Evolutionary conservation across 2,113 vertebrate species (phyloP).

Genomic region (Henicopernis longicauda): DNA sequence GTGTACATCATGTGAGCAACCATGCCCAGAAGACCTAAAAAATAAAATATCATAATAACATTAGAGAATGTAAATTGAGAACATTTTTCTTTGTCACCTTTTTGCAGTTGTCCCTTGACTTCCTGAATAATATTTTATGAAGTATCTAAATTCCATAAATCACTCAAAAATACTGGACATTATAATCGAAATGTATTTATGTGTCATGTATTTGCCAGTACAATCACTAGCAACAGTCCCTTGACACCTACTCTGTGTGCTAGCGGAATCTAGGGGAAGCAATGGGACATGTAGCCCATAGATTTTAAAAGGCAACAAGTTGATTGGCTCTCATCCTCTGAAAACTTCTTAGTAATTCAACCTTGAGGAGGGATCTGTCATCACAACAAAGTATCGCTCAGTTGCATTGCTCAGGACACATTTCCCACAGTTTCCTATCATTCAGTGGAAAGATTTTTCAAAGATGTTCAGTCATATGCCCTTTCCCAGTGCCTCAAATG

Average conservation of each 20-base stretch:
- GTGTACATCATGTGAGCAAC: slow-evolving; percentile 99
- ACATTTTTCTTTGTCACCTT: not conserved
- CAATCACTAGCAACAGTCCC: not conserved
- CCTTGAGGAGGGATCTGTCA: not conserved
- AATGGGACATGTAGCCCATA: not conserved
- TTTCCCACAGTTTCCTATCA: not conserved
- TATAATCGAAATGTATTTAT: not conserved
- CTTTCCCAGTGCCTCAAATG: not conserved
- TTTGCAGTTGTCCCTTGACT: not conserved
- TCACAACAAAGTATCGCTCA: not conserved
- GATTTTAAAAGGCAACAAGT: not conserved
- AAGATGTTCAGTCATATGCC: not conserved
- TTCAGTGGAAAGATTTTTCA: not conserved
- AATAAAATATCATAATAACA: not conserved
- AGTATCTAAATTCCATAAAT: not conserved
- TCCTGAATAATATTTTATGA: not conserved
- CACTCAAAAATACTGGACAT: not conserved
- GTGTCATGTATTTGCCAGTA: not conserved
- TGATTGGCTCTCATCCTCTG: not conserved
- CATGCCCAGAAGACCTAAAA: slow-evolving; percentile 92
- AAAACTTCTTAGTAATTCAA: not conserved
- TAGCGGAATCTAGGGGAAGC: not conserved
- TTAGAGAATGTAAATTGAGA: not conserved
- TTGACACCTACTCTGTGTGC: not conserved
- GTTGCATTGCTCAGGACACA: not conserved